These are phyloP conservation scores for Crotalus helleri DNA, from an alignment of 2,113 vertebrate species.

Conservation along the genomic window DNA sequence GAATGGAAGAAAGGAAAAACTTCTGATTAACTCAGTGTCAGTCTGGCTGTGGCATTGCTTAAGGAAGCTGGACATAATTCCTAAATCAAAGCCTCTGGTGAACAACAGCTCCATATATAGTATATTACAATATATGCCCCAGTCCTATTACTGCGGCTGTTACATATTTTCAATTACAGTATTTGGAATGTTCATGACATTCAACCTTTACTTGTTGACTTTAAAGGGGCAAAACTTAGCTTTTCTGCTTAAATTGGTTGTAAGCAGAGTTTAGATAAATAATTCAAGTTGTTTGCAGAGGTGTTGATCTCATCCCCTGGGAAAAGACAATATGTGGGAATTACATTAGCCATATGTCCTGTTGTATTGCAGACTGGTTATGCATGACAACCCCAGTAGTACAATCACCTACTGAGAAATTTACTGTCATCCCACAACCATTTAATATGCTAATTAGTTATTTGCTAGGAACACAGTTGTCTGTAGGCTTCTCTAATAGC, in stretches of 20 bases:
- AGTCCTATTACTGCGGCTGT: background rate
- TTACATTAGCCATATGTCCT: constrained; percentile 31
- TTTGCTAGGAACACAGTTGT: constrained; percentile 25
- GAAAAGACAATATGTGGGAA: constrained; percentile 36
- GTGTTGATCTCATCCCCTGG: constrained; percentile 12
- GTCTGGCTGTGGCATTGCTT: background rate
- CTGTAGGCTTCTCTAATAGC: background rate
- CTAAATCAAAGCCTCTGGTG: background rate
- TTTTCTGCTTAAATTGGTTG: constrained; percentile 21
- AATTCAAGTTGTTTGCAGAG: constrained; percentile 20
- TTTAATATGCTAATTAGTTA: constrained; percentile 36
- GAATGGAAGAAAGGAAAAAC: background rate
- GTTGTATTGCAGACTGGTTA: constrained; percentile 19
- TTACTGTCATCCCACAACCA: constrained; percentile 31
- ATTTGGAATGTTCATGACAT: background rate
- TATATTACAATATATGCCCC: background rate
- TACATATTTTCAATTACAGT: background rate
- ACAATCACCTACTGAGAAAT: constrained; percentile 27
- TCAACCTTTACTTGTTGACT: background rate
- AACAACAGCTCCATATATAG: background rate
- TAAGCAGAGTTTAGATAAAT: constrained; percentile 25
- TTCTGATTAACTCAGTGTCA: background rate
- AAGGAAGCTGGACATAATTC: background rate
- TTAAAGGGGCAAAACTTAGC: background rate
- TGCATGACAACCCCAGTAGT: constrained; percentile 13